These are phyloP conservation scores for Panzeria rudis DNA, from an alignment of 2,888 invertebrate species.

Conservation along the genomic window DNA sequence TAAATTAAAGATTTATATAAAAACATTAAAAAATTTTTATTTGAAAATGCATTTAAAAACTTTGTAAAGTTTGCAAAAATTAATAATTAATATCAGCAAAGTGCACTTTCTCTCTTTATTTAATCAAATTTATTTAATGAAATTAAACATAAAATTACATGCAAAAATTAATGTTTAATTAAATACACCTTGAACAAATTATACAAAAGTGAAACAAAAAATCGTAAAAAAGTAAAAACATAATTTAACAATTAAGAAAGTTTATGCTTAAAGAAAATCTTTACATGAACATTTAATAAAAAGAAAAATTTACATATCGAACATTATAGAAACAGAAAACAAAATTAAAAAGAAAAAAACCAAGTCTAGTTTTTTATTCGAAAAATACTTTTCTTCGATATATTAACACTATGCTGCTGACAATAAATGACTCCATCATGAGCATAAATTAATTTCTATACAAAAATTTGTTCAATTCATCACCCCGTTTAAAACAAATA, in stretches of 20 bases:
- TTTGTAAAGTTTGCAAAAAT: constrained; percentile 22
- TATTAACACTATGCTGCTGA: constrained; percentile 4
- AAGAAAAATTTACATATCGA: constrained; percentile 7
- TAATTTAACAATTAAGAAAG: neutral
- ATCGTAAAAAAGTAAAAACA: neutral
- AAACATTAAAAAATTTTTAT: constrained; percentile 7
- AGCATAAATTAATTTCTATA: constrained; percentile 38
- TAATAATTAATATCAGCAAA: constrained; percentile 11
- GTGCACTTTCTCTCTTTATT: constrained; percentile 37
- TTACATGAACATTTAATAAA: neutral
- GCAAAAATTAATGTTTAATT: neutral
- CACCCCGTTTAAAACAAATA: constrained; percentile 6
- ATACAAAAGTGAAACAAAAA: neutral
- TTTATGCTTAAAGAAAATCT: constrained; percentile 22
- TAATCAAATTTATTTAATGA: neutral
- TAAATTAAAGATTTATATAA: constrained; percentile 6
- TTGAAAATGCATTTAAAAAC: constrained; percentile 32
- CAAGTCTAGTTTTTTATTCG: neutral
- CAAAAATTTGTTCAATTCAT: neutral
- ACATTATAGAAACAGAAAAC: neutral
- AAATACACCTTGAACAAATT: neutral
- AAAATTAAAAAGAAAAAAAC: neutral
- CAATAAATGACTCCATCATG: neutral
- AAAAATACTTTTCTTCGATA: neutral
- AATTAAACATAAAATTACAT: constrained; percentile 16